These are phyloP conservation scores for Oegoconia quadripuncta DNA, from an alignment of 2,888 invertebrate species.

Conservation along the genomic window DNA sequence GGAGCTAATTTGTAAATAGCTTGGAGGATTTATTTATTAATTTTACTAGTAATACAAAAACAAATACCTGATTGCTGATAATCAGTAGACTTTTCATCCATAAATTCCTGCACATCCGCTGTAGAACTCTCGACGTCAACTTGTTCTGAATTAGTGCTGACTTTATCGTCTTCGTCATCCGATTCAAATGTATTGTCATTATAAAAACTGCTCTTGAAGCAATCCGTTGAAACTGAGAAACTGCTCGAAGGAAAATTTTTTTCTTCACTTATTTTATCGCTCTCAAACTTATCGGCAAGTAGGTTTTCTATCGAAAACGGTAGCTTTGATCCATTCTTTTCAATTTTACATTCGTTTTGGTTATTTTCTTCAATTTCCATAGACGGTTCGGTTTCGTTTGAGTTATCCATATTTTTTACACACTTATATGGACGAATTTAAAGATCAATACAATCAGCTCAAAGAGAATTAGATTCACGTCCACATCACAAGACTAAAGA, in stretches of 20 bases:
- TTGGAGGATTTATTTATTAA: too few relatives aligned
- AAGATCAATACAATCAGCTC: not conserved
- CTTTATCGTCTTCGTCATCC: conserved; percentile 52
- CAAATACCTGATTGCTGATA: conserved; percentile 60
- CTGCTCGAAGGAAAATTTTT: conserved; percentile 14
- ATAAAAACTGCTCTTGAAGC: conserved; percentile 20
- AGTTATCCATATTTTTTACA: conserved; percentile 20
- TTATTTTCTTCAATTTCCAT: conserved; percentile 44
- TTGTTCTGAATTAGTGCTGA: conserved; percentile 53
- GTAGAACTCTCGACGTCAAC: conserved; percentile 64
- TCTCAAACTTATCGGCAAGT: conserved; percentile 56
- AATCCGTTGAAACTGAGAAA: conserved; percentile 25
- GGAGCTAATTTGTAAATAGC: too few relatives aligned
- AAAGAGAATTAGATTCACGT: conserved; percentile 22
- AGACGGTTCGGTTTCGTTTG: conserved; percentile 18
- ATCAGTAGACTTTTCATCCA: conserved; percentile 45
- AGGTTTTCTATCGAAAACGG: conserved; percentile 68
- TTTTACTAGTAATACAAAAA: too few relatives aligned
- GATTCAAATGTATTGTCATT: conserved; percentile 33
- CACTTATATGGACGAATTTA: too few relatives aligned
- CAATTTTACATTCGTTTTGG: conserved; percentile 32
- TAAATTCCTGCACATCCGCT: conserved; percentile 51
- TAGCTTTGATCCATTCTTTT: conserved; percentile 51
- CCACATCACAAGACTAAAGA: conserved; percentile 22
- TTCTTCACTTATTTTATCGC: conserved; percentile 14